Evolutionary conservation across 2,797 vertebrate genomes (phyloP).

Genomic region (Periparus ater): DNA sequence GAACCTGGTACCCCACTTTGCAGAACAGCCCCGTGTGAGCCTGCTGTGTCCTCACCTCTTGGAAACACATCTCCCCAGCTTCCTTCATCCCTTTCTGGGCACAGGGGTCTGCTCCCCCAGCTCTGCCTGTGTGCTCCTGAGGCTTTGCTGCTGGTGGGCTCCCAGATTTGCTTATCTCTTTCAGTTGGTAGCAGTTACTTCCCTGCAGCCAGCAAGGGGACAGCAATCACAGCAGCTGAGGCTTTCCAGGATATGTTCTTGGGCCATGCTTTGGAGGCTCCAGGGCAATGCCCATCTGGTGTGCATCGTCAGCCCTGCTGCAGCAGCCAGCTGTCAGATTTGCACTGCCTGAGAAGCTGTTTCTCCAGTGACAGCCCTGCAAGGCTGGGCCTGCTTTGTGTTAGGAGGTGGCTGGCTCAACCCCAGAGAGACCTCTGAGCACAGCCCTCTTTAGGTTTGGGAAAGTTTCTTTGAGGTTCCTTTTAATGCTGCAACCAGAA

Average conservation of each 20-base stretch:
- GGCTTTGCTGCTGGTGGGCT: background rate
- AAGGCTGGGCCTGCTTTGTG: background rate
- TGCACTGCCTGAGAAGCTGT: background rate
- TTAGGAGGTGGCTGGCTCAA: background rate
- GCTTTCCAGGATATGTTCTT: background rate
- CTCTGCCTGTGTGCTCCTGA: rapidly evolving
- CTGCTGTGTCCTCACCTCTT: rapidly evolving
- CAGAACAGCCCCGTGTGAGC: rapidly evolving
- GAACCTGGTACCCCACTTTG: rapidly evolving
- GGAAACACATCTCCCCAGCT: rapidly evolving
- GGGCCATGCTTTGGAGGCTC: background rate
- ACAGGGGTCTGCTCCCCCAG: background rate
- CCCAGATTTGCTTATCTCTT: too few relatives aligned
- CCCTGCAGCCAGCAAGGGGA: background rate
- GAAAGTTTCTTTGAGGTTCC: background rate
- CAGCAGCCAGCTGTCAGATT: conserved; percentile 2
- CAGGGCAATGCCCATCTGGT: background rate
- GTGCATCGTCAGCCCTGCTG: background rate
- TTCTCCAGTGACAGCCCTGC: background rate
- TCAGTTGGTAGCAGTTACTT: rapidly evolving
- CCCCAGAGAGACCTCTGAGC: background rate
- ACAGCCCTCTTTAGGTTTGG: background rate
- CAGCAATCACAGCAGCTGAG: background rate
- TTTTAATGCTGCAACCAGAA: background rate
- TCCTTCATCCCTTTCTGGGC: rapidly evolving